Base-by-base conservation (phyloP, 2,797 vertebrate species). In the Todus mexicanus region DNA sequence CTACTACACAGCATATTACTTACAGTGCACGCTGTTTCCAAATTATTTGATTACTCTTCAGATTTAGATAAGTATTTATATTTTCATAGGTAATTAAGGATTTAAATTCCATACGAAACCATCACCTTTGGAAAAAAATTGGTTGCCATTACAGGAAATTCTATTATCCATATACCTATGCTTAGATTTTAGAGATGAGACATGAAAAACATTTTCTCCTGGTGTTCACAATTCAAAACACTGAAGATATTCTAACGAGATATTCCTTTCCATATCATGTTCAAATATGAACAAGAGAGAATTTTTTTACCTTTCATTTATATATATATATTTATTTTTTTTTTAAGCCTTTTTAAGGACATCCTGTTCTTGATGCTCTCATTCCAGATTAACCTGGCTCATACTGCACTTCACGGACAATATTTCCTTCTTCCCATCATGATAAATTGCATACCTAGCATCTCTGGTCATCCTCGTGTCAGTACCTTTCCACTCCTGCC, bases 21-120 rank as follows among this genome's bases (percentile, higher is more conserved):
- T 65, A 88, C 80, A 74, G 48, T 33, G 47, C 51, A 63, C 2
- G 15, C 20, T 73, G 54, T 68, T 95, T 87, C 69, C 20, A 91
- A 95, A 90, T 90, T 87, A 91, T 33, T 76, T 75, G 93, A 71
- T 73, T 92, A 93, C 45, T 89, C 68, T 83, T 96, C n/a, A 85
- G 64, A 85, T 93, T 95, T 91, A 94, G 57, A 64, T 77, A 87
- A 81, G 38, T 47, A 94, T 91, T 93, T 94, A 50, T 93, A 89
- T 86, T 96, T 76, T 91, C 42, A 35, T 82, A 93, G 70, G 33
- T 90, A 95, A 91, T 96, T 93, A 96, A 80, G 92, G 68, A 96
- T 86, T 95, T 54, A 53, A 76, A 84, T 89, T 61, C 83, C 59
- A 63, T 38, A 80, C 35, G 61, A 92, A 96, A 87, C 16, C 14